Base-by-base conservation (phyloP, 2,797 vertebrate species). In the Channallabes apus region DNA sequence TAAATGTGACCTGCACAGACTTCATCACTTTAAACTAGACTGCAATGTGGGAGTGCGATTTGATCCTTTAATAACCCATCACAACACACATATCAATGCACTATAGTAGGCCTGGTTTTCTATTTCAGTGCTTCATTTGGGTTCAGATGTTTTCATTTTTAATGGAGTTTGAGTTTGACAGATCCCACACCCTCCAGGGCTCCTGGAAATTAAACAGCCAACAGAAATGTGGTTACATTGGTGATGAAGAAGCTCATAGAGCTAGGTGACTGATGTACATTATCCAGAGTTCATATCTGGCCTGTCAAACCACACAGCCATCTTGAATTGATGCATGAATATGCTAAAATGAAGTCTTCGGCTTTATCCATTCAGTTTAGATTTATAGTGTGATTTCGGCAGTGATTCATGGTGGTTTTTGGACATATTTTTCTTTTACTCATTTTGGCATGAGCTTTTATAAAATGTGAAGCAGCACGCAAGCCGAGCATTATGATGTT, bases 101-200 rank as follows among this genome's bases (percentile, higher is more conserved):
- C 5, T 78, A 0, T 78, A n/a, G 32, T 61, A 51, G n/a, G 18
- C 14, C 27, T 27, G 46, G 18, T 58, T 76, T 58, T 20, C 9
- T 38, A 35, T 78, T 78, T 59, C 75, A 78, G 29, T 8, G 4
- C 46, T 75, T 75, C 15, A 56, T 75, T 56, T 27, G 46, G 27
- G 8, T 58, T 32, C 54, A 80, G 20, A 80, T 80, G 77, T 61
- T 78, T 79, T 85, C 56, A 72, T 79, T 84, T 79, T 80, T 54
- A 54, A 64, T 32, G 65, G 18, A 35, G 27, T 69, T 22, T 56
- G 32, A 56, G 46, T 84, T 85, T 71, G 77, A 80, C 69, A 69
- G 67, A 32, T 85, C 27, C n/a, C 58, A 80, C 35, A 9, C 17
- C 17, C n/a, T 4, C 27, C 27, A 54, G 46, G 4, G 22, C 65